Base-by-base conservation (phyloP, 2,113 vertebrate species). In the Alligator sinensis region DNA sequence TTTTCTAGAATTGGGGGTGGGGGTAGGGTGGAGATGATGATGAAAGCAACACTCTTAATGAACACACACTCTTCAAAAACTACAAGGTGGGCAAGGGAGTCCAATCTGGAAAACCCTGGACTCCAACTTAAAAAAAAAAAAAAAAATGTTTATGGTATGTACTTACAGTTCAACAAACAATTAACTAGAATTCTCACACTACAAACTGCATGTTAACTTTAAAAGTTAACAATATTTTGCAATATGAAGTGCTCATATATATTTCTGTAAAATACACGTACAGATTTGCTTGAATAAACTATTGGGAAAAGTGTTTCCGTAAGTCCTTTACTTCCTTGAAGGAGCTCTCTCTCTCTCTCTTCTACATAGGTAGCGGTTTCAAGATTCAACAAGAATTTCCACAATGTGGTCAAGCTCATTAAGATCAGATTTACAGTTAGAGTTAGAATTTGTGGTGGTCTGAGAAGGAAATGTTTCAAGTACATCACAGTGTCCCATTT, bases 401-500 rank as follows among this genome's bases (percentile, higher is more conserved):
- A 99, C 99, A 96, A 99, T 99, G 97, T 99, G 99, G 97, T 99
- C 99, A 94, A 99, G 98, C 98, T 99, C 99, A 3, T 99, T 99
- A 87, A 99, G 98, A 97, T 99, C 99, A 34, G 98, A 98, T 98
- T 99, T 99, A 97, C 99, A 99, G 92, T 97, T 94, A 47, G 99
- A 93, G 89, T 98, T 94, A 34, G 99, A 98, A 89, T 98, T 96
- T 30, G 99, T 90, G 55, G 98, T 70, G 2, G 98, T 85, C 3
- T 97, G 95, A 28, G 98, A 63, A 59, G 98, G 98, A 89, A 99
- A 98, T 16, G 98, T 98, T 95, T 99, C 99, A 27, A 99, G 97
- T 89, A 98, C 98, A 38, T 99, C 99, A 28, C 99, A 98, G 9
- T 98, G 98, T 93, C 98, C 98, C 86, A 99, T 97, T 98, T 98